phyloP scores from a whole-genome alignment of 2,797 vertebrate genomes.

The Gymnodraco acuticeps region DNA sequence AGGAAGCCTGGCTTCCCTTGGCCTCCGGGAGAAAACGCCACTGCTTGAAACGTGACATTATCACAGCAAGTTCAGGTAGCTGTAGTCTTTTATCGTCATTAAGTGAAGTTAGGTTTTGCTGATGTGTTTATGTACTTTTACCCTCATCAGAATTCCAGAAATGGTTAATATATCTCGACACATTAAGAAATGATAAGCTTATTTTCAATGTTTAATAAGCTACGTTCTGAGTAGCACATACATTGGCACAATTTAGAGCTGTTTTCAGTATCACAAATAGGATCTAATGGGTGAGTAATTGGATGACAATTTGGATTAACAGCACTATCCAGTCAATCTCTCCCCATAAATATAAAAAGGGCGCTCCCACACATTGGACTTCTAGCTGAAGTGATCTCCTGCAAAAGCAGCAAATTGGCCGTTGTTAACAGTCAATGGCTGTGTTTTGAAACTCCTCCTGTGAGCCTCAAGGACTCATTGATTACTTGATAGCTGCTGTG shows the following conservation, averaged over 20 bases:
- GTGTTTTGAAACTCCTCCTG: conserved; percentile 79
- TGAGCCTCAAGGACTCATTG: conserved; percentile 80
- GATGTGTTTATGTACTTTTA: conserved; percentile 2
- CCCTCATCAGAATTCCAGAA: conserved; percentile 29
- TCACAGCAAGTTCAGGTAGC: conserved; percentile 9
- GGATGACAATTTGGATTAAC: conserved; percentile 68
- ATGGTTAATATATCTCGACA: conserved; percentile 35
- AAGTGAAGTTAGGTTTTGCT: background rate
- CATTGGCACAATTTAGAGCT: conserved; percentile 40
- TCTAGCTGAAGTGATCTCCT: conserved; percentile 70
- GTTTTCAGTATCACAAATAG: conserved; percentile 54
- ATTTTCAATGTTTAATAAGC: conserved; percentile 43
- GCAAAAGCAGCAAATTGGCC: conserved; percentile 76
- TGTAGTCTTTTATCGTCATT: background rate
- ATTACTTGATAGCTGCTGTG: conserved; percentile 76
- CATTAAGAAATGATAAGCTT: conserved; percentile 15
- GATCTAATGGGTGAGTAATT: conserved; percentile 73
- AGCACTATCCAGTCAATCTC: conserved; percentile 68
- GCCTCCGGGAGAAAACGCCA: no score
- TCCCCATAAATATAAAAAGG: conserved; percentile 71
- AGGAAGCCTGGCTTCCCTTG: no score
- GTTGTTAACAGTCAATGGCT: conserved; percentile 76
- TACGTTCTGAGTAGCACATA: conserved; percentile 35
- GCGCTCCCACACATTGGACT: conserved; percentile 66
- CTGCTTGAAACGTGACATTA: background rate